These are phyloP conservation scores for Cyphomyrmex costatus DNA, from an alignment of 1,140 invertebrate species.

Conservation along the genomic window DNA sequence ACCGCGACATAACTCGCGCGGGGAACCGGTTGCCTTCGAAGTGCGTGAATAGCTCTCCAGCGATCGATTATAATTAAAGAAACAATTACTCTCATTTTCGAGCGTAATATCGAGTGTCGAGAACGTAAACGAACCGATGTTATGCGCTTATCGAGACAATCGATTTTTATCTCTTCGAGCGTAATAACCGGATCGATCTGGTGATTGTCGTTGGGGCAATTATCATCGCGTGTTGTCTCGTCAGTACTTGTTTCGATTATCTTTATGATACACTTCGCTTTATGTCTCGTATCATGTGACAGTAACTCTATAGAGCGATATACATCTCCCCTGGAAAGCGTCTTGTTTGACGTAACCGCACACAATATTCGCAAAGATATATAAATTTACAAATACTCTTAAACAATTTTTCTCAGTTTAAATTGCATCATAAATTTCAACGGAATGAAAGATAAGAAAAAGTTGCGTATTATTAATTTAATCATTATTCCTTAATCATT, in stretches of 20 bases:
- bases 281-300: slow-evolving; percentile 36
- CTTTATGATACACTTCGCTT: slow-evolving; percentile 66
- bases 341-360: slow-evolving; percentile 55
- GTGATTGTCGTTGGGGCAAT: slow-evolving; percentile 57
- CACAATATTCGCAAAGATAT: slow-evolving; percentile 61
- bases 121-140: not conserved
- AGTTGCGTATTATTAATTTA: not conserved
- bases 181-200: slow-evolving; percentile 29
- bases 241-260: slow-evolving; percentile 57
- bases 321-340: slow-evolving; percentile 58
- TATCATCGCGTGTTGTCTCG: slow-evolving; percentile 49
- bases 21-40: slow-evolving; percentile 25
- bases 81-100: slow-evolving; percentile 27
- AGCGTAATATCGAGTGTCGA: not conserved
- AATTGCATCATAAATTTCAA: not conserved
- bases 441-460: not conserved
- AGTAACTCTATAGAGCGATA: slow-evolving; percentile 48
- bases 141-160: not conserved
- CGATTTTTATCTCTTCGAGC: slow-evolving; percentile 14
- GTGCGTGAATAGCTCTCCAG: not conserved
- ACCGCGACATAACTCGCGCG: slow-evolving; percentile 30
- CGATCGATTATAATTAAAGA: slow-evolving; percentile 44
- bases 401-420: not conserved
- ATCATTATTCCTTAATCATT: too few species aligned
- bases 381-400: slow-evolving; percentile 59